A percentile compares a stretch with the other conserved stretches of the same genome.
Conservation (phyloP, 2,888 invertebrate species). For the Amiota mariae region DNA sequence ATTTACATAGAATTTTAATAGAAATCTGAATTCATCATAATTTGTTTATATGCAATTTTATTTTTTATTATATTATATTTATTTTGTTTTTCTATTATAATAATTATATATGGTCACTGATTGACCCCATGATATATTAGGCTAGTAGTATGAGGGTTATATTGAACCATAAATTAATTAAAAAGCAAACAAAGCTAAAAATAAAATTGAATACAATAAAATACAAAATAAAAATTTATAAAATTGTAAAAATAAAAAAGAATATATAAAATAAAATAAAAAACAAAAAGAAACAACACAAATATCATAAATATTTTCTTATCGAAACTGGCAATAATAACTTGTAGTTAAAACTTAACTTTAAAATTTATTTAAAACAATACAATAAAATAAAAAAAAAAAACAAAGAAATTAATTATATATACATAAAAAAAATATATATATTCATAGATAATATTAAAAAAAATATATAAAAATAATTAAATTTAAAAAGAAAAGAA, state of each 20-base stretch:
- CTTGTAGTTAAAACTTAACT: constrained; percentile 43
- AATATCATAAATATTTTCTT: constrained; percentile 56
- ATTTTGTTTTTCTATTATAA: no score
- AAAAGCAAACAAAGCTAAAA: not conserved
- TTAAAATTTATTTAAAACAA: constrained; percentile 29
- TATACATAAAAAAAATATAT: constrained; percentile 29
- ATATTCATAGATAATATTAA: constrained; percentile 25
- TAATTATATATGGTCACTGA: no score
- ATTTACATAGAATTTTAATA: no score
- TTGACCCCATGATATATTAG: no score
- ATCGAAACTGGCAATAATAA: constrained; percentile 65
- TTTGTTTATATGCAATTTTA: no score
- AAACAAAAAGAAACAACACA: constrained; percentile 33
- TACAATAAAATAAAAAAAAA: constrained; percentile 30
- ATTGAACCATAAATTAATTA: not conserved
- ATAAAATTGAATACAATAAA: not conserved
- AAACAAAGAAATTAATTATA: not conserved
- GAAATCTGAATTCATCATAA: no score
- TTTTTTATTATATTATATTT: no score
- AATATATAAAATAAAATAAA: constrained; percentile 14
- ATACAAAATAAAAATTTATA: not conserved
- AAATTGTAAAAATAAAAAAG: not conserved
- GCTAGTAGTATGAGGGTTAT: not conserved
- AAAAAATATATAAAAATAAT: constrained; percentile 21
- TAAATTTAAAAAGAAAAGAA: constrained; percentile 3